Evolutionary conservation across 2,113 vertebrate species (phyloP).

Genomic region (Polyodon spathula): DNA sequence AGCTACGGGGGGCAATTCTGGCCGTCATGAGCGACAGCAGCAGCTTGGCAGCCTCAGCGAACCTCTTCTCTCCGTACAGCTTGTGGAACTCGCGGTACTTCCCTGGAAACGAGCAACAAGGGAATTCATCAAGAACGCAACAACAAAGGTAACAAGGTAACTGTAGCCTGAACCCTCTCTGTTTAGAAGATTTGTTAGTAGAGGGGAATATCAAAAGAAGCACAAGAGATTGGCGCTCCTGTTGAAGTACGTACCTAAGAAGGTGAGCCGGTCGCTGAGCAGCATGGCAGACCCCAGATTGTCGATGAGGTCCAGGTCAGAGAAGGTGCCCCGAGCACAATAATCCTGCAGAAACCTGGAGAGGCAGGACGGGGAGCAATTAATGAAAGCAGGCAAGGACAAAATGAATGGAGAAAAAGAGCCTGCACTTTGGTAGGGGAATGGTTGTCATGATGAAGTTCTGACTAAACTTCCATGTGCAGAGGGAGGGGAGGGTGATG

Average conservation of each 20-base stretch:
- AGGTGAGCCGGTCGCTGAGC: constrained; percentile 88
- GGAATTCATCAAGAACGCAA: not conserved
- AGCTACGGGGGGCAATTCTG: constrained; percentile 81
- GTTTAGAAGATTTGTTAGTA: no score
- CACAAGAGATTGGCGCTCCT: not conserved
- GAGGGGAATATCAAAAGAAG: not conserved
- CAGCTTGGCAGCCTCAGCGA: constrained; percentile 70
- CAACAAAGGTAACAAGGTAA: not conserved
- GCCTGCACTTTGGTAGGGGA: not conserved
- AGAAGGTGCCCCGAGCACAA: constrained; percentile 76
- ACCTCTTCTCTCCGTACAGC: constrained; percentile 76
- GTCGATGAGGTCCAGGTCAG: constrained; percentile 93
- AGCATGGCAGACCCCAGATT: constrained; percentile 92
- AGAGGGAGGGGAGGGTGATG: constrained; percentile 11
- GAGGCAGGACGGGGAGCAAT: not conserved
- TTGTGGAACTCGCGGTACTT: constrained; percentile 95
- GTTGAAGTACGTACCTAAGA: constrained; percentile 65
- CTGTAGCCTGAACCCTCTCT: no score
- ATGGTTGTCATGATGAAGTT: not conserved
- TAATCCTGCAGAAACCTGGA: constrained; percentile 88
- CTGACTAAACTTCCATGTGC: not conserved
- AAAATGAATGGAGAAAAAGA: not conserved
- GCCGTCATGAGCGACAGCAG: constrained; percentile 89
- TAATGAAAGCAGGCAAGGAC: not conserved
- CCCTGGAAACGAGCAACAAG: constrained; percentile 41